Conservation (phyloP, 2,113 vertebrate genomes). For the Bubo bubo region DNA sequence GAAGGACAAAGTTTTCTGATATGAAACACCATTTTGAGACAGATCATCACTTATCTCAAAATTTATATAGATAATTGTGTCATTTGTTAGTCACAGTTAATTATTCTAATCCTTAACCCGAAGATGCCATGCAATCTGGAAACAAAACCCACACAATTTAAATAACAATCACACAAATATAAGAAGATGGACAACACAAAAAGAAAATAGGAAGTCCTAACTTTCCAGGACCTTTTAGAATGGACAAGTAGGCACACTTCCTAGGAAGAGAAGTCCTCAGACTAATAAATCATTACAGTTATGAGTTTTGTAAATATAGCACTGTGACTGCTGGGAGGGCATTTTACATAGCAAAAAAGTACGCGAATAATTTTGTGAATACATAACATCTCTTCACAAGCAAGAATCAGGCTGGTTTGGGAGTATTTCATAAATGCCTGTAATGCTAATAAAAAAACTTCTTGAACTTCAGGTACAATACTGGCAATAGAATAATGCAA, state of each 20-base stretch:
- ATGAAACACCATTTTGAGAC: not conserved
- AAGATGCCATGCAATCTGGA: not conserved
- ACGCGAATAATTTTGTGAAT: not conserved
- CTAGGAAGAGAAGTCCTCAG: not conserved
- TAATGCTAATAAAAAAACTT: not conserved
- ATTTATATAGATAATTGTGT: not conserved
- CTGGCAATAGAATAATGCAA: not conserved
- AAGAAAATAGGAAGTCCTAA: not conserved
- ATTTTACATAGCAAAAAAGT: not conserved
- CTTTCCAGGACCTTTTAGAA: not conserved
- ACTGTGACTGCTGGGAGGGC: not conserved
- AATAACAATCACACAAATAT: not conserved
- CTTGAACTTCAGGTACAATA: not conserved
- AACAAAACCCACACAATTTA: not conserved
- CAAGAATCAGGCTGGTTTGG: not conserved
- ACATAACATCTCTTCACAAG: not conserved
- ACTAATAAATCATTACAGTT: not conserved
- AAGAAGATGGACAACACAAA: not conserved
- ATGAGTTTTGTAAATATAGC: not conserved
- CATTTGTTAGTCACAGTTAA: not conserved
- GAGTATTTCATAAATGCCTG: not conserved
- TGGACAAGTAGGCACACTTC: accelerated
- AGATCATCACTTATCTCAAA: not conserved
- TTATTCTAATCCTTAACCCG: not conserved
- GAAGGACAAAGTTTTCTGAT: not conserved